These are phyloP conservation scores for Steinernema feltiae DNA, from an alignment of 1,140 invertebrate species.

Conservation along the genomic window DNA sequence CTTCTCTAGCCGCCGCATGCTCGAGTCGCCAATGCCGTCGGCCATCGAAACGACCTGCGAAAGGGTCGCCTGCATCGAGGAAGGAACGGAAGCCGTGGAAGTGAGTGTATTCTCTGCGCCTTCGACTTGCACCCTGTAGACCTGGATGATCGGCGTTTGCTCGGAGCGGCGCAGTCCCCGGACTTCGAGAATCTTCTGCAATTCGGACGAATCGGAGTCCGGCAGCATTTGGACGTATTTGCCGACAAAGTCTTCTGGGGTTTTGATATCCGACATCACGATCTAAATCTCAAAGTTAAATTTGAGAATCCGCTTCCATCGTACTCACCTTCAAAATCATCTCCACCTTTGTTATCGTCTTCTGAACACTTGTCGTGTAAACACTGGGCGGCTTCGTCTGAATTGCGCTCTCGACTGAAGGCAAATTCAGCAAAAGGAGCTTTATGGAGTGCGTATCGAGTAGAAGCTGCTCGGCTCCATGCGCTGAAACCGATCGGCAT, in stretches of 20 bases:
- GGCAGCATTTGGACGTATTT: constrained; percentile 83
- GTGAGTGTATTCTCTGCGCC: neutral
- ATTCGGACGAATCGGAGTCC: constrained; percentile 80
- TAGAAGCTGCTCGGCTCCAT: constrained; percentile 84
- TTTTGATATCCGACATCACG: constrained; percentile 85
- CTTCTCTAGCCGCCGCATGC: constrained; percentile 53
- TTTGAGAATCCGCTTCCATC: too few relatives aligned
- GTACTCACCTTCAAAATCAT: constrained; percentile 83
- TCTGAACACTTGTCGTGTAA: constrained; percentile 78
- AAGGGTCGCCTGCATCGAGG: constrained; percentile 51
- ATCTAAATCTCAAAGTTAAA: too few relatives aligned
- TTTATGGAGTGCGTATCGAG: constrained; percentile 95
- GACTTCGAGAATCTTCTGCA: constrained; percentile 94
- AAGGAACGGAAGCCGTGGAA: constrained; percentile 43
- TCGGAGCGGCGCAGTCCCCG: constrained; percentile 65
- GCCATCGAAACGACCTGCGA: constrained; percentile 46
- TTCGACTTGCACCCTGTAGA: constrained; percentile 32
- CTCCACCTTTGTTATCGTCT: constrained; percentile 94
- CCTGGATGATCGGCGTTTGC: constrained; percentile 41
- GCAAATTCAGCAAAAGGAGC: constrained; percentile 86
- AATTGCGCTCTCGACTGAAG: constrained; percentile 76
- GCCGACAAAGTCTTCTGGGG: constrained; percentile 71
- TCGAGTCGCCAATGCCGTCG: constrained; percentile 48
- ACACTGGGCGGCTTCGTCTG: constrained; percentile 59
- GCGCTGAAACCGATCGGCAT: constrained; percentile 76